Evolutionary conservation across 2,113 vertebrate genomes (phyloP), one percentile per base, ranked within the genome.

Genomic region (Sisor rabdophorus): DNA sequence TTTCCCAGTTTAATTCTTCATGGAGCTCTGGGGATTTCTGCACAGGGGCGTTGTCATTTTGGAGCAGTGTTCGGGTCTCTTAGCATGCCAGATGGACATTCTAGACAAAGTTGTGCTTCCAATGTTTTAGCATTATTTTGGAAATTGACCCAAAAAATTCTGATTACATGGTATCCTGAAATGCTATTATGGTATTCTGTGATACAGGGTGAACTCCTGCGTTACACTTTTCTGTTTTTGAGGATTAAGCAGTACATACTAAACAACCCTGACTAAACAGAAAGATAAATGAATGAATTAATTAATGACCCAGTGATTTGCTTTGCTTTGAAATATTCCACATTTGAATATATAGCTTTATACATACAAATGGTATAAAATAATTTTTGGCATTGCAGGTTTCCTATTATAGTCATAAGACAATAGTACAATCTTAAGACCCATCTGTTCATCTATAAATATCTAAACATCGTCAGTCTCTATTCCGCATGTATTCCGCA

Each of bases 391-490:
- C 63, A 22, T 17, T 24, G n/a, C 40, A 24, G 7, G 4, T 67
- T 47, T 74, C 53, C 47, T 20, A 36, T 32, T 71, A n/a, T 53
- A 53, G n/a, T 52, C 36, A 22, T 24, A 26, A 50, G 12, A n/a
- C 44, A 52, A 73, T 50, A 10, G 44, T 19, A 30, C 40, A 61
- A 19, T 11, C 40, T 44, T 44, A 3, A 47, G 22, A 22, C n/a
- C 56, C 12, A 65, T 65, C 13, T 52, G 48, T 76, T 67, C 55
- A 40, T 11, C 59, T 64, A 64, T 10, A 75, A n/a, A 26, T 24
- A 44, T 40, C 22, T 76, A 32, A 56, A 68, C 28, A 15, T 56
- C 24, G 19, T 68, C 52, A 68, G 30, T 47, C 24, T 36, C 28
- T 40, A 44, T 75, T 54, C 20, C 10, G 30, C 30, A 20, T 55